Evolutionary conservation across 1,140 invertebrate genomes (phyloP).

Genomic region (Frieseomelitta varia): DNA sequence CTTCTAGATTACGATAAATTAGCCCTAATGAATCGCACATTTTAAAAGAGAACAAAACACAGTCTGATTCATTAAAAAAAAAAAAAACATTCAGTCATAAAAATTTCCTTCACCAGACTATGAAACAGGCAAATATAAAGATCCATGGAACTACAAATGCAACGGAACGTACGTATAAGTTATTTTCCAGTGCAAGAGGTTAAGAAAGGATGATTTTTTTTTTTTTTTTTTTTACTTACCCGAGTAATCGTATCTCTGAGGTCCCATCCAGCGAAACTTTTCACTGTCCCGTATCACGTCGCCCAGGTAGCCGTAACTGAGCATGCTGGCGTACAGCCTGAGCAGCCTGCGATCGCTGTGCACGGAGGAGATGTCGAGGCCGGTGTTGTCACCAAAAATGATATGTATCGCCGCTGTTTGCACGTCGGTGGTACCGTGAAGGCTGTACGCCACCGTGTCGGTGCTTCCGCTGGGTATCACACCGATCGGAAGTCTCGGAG

Average conservation of each 20-base stretch:
- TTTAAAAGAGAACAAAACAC: neutral
- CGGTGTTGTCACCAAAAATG: constrained; percentile 88
- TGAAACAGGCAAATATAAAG: no score
- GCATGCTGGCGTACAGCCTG: constrained; percentile 89
- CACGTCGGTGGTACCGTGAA: constrained; percentile 92
- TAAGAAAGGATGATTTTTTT: no score
- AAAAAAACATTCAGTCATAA: neutral
- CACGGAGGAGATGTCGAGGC: constrained; percentile 91
- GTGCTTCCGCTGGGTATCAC: constrained; percentile 93
- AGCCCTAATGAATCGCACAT: neutral
- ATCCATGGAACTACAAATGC: neutral
- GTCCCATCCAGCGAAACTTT: constrained; percentile 93
- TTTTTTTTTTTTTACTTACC: constrained; percentile 78
- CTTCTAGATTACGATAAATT: neutral
- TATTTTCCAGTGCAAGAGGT: no score
- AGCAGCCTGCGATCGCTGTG: constrained; percentile 86
- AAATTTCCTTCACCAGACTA: neutral
- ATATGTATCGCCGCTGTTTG: constrained; percentile 92
- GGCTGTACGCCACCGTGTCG: constrained; percentile 91
- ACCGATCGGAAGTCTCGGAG: constrained; percentile 86
- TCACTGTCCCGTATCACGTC: constrained; percentile 93
- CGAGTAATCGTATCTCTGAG: constrained; percentile 92
- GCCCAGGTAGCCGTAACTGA: constrained; percentile 95
- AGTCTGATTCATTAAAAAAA: neutral
- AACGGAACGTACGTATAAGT: no score